Conservation (phyloP, 2,888 invertebrate species). For the Catocala fraxini region DNA sequence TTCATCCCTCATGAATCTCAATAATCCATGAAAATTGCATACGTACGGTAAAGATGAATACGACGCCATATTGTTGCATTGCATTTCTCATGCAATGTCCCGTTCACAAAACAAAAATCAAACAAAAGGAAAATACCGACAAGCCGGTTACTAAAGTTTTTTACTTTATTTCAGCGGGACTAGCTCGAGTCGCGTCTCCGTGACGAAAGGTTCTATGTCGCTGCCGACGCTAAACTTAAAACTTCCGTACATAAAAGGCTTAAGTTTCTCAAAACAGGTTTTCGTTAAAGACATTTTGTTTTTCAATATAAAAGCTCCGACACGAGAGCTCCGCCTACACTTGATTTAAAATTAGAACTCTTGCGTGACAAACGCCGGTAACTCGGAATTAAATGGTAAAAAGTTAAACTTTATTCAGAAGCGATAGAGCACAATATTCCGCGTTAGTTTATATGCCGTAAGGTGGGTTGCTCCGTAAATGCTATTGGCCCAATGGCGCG, state of each 20-base stretch:
- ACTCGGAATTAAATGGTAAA: constrained; percentile 83
- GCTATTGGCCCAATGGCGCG: constrained; percentile 84
- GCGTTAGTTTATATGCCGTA: constrained; percentile 80
- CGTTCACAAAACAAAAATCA: constrained; percentile 85
- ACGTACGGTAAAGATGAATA: constrained; percentile 62
- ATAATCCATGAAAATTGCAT: constrained; percentile 66
- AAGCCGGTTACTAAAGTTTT: constrained; percentile 86
- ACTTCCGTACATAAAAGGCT: constrained; percentile 83
- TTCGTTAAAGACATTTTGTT: constrained; percentile 86
- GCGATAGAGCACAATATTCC: constrained; percentile 84
- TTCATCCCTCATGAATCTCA: constrained; percentile 52
- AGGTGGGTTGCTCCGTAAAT: constrained; percentile 86
- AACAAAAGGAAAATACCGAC: constrained; percentile 85
- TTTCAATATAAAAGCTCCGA: constrained; percentile 84
- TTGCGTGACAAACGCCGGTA: constrained; percentile 87
- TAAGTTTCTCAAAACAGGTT: constrained; percentile 86
- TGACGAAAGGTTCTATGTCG: constrained; percentile 78
- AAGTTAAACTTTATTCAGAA: constrained; percentile 85
- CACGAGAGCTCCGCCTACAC: constrained; percentile 86
- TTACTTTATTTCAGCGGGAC: constrained; percentile 82
- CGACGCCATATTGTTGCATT: constrained; percentile 84
- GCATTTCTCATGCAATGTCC: constrained; percentile 86
- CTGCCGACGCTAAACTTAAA: constrained; percentile 75
- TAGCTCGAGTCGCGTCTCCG: constrained; percentile 57
- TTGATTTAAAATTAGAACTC: constrained; percentile 88